Base-by-base conservation (phyloP, 2,113 vertebrate genomes). In the Podocnemis expansa region DNA sequence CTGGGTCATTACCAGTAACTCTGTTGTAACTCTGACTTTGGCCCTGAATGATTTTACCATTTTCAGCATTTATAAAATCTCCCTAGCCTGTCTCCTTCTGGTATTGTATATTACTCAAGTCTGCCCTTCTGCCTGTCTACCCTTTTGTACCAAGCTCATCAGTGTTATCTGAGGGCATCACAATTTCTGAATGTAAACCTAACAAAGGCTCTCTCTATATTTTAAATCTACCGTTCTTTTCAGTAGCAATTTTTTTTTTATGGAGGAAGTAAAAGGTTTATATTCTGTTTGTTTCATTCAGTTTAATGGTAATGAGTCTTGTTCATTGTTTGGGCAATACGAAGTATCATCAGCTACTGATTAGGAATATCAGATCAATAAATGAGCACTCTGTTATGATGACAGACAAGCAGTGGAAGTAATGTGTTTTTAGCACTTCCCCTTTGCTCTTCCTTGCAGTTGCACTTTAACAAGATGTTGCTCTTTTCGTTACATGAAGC, bases 1-100 rank as follows among this genome's bases (percentile, higher is more conserved):
- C 55, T 92, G 78, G 81, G 86, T 95, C 87, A 85, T 93, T n/a
- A n/a, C n/a, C n/a, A n/a, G n/a, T n/a, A n/a, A n/a, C n/a, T 70
- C 67, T 67, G 75, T 85, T 89, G 95, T 91, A 95, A 58, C 79
- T 86, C 31, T 93, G 97, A 94, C 96, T 96, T 92, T 91, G 78
- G 82, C 80, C 79, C 80, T 41, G 22, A 73, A 41, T 6, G 21
- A 41, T 41, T 63, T 73, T 43, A 9, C 38, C 38, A 41, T 73
- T 73, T 43, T 41, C 70, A 43, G 70, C 25, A 73, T 73, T 73
- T 73, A 73, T 73, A 73, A 24, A 41, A 24, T 24, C 70, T 73
- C 19, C 22, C 19, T 73, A n/a, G 67, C 38, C 67, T 73, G 70
- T 73, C 60, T 63, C 31, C 34, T 43, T 73, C 70, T 73, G 38